phyloP scores from a whole-genome alignment of 2,888 invertebrate genomes.

The Onthophagus sagittarius region DNA sequence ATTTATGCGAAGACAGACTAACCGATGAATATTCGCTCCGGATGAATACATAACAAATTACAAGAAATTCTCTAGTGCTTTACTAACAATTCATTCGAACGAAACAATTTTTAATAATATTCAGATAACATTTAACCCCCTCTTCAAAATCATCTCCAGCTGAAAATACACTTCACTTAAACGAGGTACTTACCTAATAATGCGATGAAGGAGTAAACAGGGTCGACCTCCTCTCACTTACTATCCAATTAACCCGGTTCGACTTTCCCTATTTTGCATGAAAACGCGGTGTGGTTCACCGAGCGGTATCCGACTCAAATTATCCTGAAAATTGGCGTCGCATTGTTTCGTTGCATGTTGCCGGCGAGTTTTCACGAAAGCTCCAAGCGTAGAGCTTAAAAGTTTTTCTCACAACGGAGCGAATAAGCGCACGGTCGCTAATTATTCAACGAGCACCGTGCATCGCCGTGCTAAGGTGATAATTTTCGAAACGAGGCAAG shows the following conservation, averaged over 20 bases:
- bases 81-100: not conserved
- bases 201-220: not conserved
- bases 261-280: not conserved
- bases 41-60: not conserved
- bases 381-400: not conserved
- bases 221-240: not conserved
- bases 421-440: not conserved
- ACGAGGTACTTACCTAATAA: not conserved
- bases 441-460: slow-evolving; percentile 1
- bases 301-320: not conserved
- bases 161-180: not conserved
- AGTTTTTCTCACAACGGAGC: not conserved
- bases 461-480: slow-evolving; percentile 3
- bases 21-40: not conserved
- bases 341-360: not conserved
- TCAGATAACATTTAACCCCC: too few species aligned
- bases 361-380: not conserved
- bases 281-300: not conserved
- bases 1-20: not conserved
- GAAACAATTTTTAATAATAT: not conserved
- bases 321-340: not conserved
- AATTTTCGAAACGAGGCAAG: slow-evolving; percentile 1
- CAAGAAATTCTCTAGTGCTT: not conserved
- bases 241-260: not conserved
- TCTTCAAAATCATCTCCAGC: too few species aligned